Conservation (phyloP, 2,797 vertebrate genomes). For the Neopelma chrysocephalum region DNA sequence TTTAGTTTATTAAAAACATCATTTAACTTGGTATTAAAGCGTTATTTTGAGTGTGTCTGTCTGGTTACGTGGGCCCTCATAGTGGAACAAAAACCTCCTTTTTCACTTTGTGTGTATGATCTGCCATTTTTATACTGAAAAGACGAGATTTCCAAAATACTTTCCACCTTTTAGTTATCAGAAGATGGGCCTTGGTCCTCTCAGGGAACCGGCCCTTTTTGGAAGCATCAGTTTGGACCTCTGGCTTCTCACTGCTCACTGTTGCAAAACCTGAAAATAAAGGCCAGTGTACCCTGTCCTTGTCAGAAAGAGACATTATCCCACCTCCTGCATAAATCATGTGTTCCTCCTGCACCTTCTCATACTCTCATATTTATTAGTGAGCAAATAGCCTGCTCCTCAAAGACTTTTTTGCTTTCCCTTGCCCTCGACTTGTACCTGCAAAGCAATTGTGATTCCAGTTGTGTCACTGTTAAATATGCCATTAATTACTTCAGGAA, state of each 20-base stretch:
- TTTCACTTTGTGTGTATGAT: neutral
- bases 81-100: neutral
- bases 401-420: neutral
- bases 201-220: neutral
- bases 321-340: neutral
- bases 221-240: neutral
- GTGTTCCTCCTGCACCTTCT: neutral
- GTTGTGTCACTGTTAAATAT: constrained; percentile 39
- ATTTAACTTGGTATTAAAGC: neutral
- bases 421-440: constrained; percentile 22
- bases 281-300: neutral
- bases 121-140: neutral
- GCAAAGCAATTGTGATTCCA: constrained; percentile 14
- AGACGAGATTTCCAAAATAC: neutral
- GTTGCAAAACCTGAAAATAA: neutral
- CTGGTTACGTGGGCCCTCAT: accelerated
- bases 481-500: constrained; percentile 51
- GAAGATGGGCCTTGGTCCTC: neutral
- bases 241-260: neutral
- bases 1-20: neutral
- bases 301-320: neutral
- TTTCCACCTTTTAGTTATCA: neutral
- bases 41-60: neutral
- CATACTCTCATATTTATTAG: neutral
- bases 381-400: neutral